Conservation (phyloP, 2,797 vertebrate genomes). For the Cirrhinus mrigala region DNA sequence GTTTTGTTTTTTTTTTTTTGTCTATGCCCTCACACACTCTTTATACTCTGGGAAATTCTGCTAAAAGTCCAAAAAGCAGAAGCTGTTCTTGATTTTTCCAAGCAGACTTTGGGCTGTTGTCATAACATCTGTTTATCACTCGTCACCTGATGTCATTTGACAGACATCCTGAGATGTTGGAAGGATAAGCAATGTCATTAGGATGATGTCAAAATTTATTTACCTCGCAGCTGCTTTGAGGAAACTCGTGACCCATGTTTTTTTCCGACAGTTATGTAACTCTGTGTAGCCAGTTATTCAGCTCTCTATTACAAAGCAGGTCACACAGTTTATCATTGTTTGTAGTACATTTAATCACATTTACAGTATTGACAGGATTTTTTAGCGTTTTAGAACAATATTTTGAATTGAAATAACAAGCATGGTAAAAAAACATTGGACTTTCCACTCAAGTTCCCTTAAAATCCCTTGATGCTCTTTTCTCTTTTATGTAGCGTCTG, state of each 20-base stretch:
- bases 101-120: constrained; percentile 19
- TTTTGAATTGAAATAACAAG: too few species aligned
- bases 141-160: constrained; percentile 44
- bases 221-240: constrained; percentile 3
- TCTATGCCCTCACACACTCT: not conserved
- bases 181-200: constrained; percentile 14
- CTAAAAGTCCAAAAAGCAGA: not conserved
- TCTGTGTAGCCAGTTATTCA: not conserved
- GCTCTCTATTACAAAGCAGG: not conserved
- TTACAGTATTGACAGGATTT: not conserved
- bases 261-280: not conserved
- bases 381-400: not conserved
- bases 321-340: not conserved
- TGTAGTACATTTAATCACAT: not conserved
- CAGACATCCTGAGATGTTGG: constrained; percentile 27
- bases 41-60: not conserved
- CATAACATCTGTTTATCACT: constrained; percentile 18
- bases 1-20: not conserved
- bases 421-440: not conserved
- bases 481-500: constrained; percentile 42
- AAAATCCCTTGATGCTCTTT: constrained; percentile 52
- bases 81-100: not conserved
- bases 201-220: constrained; percentile 26
- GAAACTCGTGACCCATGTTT: not conserved
- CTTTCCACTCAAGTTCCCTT: constrained; percentile 31